Percentiles rank a stretch among this genome's conserved stretches.
These are phyloP conservation scores for Drosophila ustulata DNA, from an alignment of 2,888 invertebrate genomes.

Conservation along the genomic window DNA sequence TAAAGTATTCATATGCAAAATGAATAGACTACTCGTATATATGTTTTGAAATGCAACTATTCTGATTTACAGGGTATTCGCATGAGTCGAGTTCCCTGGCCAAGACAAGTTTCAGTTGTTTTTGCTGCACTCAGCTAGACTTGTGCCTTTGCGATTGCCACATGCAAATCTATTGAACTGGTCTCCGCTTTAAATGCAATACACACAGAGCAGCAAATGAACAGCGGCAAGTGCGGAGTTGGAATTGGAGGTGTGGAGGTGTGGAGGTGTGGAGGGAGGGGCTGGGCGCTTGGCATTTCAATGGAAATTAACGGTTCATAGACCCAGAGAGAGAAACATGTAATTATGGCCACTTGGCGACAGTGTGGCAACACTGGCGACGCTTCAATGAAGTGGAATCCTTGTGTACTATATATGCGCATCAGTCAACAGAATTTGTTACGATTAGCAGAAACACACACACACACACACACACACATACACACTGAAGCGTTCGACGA, in stretches of 20 bases:
- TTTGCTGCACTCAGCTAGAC: neutral
- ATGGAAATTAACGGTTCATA: conserved; percentile 72
- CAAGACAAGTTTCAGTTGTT: neutral
- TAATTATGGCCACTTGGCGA: conserved; percentile 71
- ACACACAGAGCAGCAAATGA: conserved; percentile 4
- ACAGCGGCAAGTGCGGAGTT: too few relatives aligned
- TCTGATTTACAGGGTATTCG: neutral
- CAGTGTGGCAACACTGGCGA: conserved; percentile 39
- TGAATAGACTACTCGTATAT: too few relatives aligned
- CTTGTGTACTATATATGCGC: conserved; percentile 47
- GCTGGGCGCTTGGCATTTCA: conserved; percentile 43
- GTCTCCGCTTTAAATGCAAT: conserved; percentile 10
- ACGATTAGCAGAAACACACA: conserved; percentile 56
- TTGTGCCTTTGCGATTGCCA: neutral
- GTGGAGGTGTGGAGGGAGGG: neutral
- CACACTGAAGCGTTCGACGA: conserved; percentile 42
- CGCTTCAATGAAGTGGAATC: conserved; percentile 74
- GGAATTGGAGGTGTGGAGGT: too few relatives aligned
- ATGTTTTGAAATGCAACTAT: too few relatives aligned
- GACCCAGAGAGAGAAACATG: conserved; percentile 37
- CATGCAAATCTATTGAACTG: conserved; percentile 32
- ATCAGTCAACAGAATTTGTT: conserved; percentile 67
- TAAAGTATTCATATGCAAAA: too few relatives aligned
- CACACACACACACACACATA: conserved; percentile 19
- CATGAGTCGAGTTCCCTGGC: neutral